These are phyloP conservation scores for Andrena hattorfiana DNA, from an alignment of 2,888 invertebrate genomes.

Conservation along the genomic window DNA sequence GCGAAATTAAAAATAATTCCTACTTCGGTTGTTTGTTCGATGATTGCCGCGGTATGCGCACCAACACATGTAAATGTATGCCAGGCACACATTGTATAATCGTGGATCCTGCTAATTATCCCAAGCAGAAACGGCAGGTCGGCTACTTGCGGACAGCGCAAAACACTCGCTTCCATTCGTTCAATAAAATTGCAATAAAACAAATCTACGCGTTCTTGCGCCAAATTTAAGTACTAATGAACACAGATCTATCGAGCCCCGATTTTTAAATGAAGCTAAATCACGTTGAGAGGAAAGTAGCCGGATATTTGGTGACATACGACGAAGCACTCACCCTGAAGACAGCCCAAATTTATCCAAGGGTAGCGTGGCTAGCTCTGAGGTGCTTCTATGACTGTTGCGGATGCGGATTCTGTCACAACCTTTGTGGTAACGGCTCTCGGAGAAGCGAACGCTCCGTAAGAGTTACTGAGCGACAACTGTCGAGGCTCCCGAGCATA, in stretches of 20 bases:
- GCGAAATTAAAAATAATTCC: not conserved
- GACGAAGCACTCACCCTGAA: conserved; percentile 30
- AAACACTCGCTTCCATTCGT: not conserved
- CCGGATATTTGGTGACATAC: not conserved
- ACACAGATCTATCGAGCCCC: not conserved
- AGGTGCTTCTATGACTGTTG: not conserved
- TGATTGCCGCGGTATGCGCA: not conserved
- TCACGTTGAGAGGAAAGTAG: not conserved
- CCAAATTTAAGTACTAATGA: not conserved
- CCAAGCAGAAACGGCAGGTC: not conserved
- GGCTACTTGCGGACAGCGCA: not conserved
- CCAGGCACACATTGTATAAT: not conserved
- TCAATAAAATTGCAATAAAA: not conserved
- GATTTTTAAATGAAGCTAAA: not conserved
- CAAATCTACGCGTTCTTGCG: too few species aligned
- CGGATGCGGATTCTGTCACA: not conserved
- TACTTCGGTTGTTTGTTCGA: not conserved
- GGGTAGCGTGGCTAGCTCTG: not conserved
- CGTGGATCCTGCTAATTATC: conserved; percentile 14
- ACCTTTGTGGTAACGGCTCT: not conserved
- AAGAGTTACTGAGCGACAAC: conserved; percentile 69
- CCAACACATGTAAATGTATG: not conserved
- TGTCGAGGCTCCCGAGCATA: conserved; percentile 66
- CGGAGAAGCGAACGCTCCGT: conserved; percentile 38
- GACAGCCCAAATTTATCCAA: not conserved